These are phyloP conservation scores for Picathartes gymnocephalus DNA, from an alignment of 2,113 vertebrate genomes.

Conservation along the genomic window DNA sequence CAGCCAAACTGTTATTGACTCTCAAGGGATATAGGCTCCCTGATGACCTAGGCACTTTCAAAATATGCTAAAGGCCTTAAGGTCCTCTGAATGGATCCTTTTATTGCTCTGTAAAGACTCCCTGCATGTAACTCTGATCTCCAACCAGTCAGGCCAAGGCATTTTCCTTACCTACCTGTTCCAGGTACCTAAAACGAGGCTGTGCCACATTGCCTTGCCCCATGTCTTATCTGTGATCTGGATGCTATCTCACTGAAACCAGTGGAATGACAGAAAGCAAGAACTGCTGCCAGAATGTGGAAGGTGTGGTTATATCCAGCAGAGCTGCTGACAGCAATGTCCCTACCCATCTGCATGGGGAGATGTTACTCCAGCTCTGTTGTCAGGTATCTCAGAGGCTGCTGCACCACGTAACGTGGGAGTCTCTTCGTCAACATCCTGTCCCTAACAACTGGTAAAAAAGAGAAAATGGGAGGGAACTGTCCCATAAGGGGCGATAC, in stretches of 20 bases:
- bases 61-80: neutral
- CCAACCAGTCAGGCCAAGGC: neutral
- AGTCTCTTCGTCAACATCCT: neutral
- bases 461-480: neutral
- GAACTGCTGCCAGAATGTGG: neutral
- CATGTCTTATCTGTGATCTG: neutral
- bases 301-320: neutral
- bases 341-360: neutral
- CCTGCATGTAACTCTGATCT: neutral
- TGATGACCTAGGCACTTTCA: neutral
- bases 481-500: neutral
- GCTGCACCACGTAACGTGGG: fast-evolving
- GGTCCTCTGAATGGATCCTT: neutral
- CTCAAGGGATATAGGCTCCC: neutral
- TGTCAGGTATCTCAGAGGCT: neutral
- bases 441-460: neutral
- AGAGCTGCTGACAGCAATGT: neutral
- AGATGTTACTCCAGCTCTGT: neutral
- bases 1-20: neutral
- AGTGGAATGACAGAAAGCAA: neutral
- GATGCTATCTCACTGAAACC: neutral
- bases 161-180: neutral
- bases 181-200: neutral
- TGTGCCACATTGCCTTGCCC: neutral
- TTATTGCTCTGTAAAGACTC: neutral